Evolutionary conservation across 2,797 vertebrate genomes (phyloP).

Genomic region (Sebastes oblongus): DNA sequence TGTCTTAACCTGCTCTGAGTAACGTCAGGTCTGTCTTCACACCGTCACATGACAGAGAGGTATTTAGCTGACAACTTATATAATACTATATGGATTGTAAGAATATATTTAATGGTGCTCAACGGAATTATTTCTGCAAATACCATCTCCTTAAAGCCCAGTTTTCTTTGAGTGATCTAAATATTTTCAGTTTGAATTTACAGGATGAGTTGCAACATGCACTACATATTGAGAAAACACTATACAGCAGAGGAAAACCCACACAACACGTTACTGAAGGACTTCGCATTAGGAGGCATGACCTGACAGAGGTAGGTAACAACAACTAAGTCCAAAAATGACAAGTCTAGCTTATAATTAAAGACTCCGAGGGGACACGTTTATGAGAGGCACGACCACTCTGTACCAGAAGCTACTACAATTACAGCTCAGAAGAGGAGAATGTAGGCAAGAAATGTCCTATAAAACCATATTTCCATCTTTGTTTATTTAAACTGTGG

Average conservation of each 20-base stretch:
- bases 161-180: constrained; percentile 12
- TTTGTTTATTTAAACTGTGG: constrained; percentile 55
- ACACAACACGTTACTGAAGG: constrained; percentile 61
- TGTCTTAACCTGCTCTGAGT: constrained; percentile 42
- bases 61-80: background rate
- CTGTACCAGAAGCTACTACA: constrained; percentile 65
- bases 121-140: constrained; percentile 12
- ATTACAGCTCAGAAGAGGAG: constrained; percentile 65
- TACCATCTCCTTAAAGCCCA: constrained; percentile 4
- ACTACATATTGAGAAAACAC: constrained; percentile 49
- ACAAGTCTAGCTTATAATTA: constrained; percentile 72
- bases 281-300: constrained; percentile 51
- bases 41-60: background rate
- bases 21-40: background rate
- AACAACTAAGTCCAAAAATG: constrained; percentile 65
- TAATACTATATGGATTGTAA: background rate
- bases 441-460: constrained; percentile 52
- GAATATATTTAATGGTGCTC: background rate
- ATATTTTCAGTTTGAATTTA: constrained; percentile 26
- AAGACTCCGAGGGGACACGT: constrained; percentile 61
- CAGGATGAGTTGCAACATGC: constrained; percentile 65
- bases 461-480: constrained; percentile 33
- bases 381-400: constrained; percentile 66
- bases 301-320: constrained; percentile 75
- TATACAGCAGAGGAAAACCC: constrained; percentile 48